Evolutionary conservation across 2,797 vertebrate species (phyloP), one percentile per base, ranked within the genome.

Genomic region (Myoxocephalus aenaeus): DNA sequence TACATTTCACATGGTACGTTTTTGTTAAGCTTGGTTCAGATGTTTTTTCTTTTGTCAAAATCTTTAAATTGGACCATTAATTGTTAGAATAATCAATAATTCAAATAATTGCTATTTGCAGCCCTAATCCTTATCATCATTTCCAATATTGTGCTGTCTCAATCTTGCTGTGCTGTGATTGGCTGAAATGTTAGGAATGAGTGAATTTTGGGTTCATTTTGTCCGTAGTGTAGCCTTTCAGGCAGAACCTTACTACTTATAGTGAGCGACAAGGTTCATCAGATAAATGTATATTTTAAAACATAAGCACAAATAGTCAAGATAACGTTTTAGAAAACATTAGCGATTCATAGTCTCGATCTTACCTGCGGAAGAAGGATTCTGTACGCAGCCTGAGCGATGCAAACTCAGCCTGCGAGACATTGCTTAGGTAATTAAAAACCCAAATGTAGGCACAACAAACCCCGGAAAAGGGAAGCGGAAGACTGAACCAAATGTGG

Each of bases 391-490:
- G 4, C 0, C 1, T 18, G 0, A 25, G 2, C 3, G 3, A 2
- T 0, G 18, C 5, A 22, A 7, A 1, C 4, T 18, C 0, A 2
- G 3, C 86, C 91, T 91, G 86, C 29, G 0, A 90, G 80, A 76
- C 70, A 5, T 0, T 0, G 0, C 0, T 3, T 0, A 20, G 88
- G 85, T 63, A 1, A 0, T 0, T 56, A 0, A 0, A 0, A 1
- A 3, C 25, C 0, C 0, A 0, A 0, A 0, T 0, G 0, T 0
- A 0, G 54, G n/a, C 44, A 74, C 54, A 86, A 83, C 83, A 88
- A 90, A 90, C 54, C 87, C 92, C 91, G 92, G 90, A 93, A 93
- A 84, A 75, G 83, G 75, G 80, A 91, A 92, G 90, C 81, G 86
- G 87, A 92, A 81, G 85, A 75, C 29, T 18, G 36, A 58, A 18